These are phyloP conservation scores for Acrobasis repandana DNA, from an alignment of 2,888 invertebrate genomes.

Conservation along the genomic window DNA sequence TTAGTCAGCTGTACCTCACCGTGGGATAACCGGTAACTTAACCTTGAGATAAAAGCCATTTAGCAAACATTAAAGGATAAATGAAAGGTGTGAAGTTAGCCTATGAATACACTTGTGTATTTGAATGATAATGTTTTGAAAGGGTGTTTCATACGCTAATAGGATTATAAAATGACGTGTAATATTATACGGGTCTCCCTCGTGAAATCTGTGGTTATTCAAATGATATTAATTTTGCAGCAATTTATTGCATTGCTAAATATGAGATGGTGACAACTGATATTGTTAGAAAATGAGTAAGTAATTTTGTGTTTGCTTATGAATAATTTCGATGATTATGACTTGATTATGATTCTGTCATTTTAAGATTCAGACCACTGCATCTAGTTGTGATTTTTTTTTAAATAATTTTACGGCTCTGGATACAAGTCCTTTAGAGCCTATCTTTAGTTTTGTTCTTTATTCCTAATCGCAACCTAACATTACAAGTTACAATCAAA, in stretches of 20 bases:
- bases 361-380: too few species aligned
- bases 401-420: too few species aligned
- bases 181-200: constrained; percentile 6
- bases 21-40: constrained; percentile 11
- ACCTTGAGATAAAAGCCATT: constrained; percentile 23
- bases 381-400: too few species aligned
- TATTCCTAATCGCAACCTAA: too few species aligned
- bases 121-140: constrained; percentile 20
- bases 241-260: constrained; percentile 7
- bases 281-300: neutral
- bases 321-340: too few species aligned
- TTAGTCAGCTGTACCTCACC: constrained; percentile 20
- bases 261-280: neutral
- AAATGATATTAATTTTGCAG: constrained; percentile 8
- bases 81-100: constrained; percentile 20
- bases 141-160: constrained; percentile 22
- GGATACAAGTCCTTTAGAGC: too few species aligned
- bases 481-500: too few species aligned
- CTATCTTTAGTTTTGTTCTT: too few species aligned
- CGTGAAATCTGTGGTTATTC: constrained; percentile 1
- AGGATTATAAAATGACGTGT: constrained; percentile 7
- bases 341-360: too few species aligned
- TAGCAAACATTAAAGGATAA: constrained; percentile 21
- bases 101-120: constrained; percentile 17
- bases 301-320: neutral